A percentile compares a stretch with the other conserved stretches of the same genome.
These are phyloP conservation scores for Neomorphus geoffroyi DNA, from an alignment of 2,797 vertebrate species.

Conservation along the genomic window DNA sequence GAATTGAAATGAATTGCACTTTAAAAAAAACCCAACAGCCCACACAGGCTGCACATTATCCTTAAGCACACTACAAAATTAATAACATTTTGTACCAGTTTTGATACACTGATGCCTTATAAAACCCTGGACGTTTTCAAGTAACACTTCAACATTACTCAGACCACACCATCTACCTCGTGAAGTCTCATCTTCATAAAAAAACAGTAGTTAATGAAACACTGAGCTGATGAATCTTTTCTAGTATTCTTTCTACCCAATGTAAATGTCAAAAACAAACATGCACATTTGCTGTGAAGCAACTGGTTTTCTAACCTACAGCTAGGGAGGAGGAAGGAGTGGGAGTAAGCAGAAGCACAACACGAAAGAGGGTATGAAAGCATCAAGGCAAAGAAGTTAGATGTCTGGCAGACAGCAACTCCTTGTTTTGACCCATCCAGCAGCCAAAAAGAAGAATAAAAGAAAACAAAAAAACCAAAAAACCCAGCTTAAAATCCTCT, in stretches of 20 bases:
- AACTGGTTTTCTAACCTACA: constrained; percentile 26
- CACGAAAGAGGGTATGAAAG: background rate
- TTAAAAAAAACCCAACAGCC: background rate
- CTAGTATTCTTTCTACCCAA: background rate
- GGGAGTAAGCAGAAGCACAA: constrained; percentile 45
- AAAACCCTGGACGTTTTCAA: background rate
- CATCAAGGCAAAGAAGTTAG: constrained; percentile 6
- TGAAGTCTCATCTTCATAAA: background rate
- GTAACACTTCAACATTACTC: background rate
- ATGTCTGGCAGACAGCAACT: background rate
- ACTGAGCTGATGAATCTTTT: background rate
- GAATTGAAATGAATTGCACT: background rate
- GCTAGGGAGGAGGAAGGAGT: constrained; percentile 47
- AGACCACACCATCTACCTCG: background rate
- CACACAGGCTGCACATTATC: background rate
- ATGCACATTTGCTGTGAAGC: background rate
- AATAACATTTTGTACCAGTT: background rate
- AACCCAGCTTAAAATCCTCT: background rate
- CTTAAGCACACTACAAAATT: background rate
- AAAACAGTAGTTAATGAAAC: background rate
- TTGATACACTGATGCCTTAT: background rate
- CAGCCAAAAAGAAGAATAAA: constrained; percentile 14
- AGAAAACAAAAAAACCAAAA: background rate
- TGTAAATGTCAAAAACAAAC: background rate
- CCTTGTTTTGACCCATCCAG: background rate